Percentiles rank a stretch among this genome's conserved stretches.
These are phyloP conservation scores for Otus sunia DNA, from an alignment of 2,113 vertebrate genomes.

Conservation along the genomic window DNA sequence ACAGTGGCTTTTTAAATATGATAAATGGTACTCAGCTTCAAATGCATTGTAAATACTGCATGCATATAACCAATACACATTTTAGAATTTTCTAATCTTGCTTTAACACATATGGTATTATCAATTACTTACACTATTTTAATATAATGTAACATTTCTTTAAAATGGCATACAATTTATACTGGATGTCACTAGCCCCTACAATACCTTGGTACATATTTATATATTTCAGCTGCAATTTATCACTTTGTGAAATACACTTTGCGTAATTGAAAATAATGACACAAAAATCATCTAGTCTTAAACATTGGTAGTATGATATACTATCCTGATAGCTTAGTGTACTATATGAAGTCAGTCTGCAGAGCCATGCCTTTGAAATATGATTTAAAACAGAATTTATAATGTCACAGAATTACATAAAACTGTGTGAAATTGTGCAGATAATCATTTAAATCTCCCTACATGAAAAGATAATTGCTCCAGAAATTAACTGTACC, in stretches of 20 bases:
- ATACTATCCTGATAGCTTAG: constrained; percentile 41
- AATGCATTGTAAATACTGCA: neutral
- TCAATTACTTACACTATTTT: constrained; percentile 23
- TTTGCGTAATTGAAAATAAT: constrained; percentile 69
- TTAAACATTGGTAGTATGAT: constrained; percentile 8
- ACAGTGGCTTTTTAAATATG: neutral
- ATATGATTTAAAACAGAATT: constrained; percentile 89
- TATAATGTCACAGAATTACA: constrained; percentile 88
- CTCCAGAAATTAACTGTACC: constrained; percentile 99
- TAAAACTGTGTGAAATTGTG: constrained; percentile 99
- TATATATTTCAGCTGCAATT: constrained; percentile 14
- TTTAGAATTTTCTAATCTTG: constrained; percentile 23
- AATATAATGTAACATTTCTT: constrained; percentile 9
- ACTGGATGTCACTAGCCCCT: neutral
- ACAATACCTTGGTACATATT: neutral
- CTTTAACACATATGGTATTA: neutral
- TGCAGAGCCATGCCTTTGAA: constrained; percentile 77
- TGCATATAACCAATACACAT: neutral
- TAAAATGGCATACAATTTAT: constrained; percentile 28
- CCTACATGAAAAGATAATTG: constrained; percentile 99
- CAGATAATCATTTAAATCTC: constrained; percentile 99
- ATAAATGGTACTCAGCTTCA: neutral
- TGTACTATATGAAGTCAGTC: constrained; percentile 65
- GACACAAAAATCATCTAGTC: constrained; percentile 44
- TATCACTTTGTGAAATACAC: constrained; percentile 36